These are phyloP conservation scores for Stegodyphus mimosarum DNA, from an alignment of 1,140 invertebrate genomes.

Conservation along the genomic window DNA sequence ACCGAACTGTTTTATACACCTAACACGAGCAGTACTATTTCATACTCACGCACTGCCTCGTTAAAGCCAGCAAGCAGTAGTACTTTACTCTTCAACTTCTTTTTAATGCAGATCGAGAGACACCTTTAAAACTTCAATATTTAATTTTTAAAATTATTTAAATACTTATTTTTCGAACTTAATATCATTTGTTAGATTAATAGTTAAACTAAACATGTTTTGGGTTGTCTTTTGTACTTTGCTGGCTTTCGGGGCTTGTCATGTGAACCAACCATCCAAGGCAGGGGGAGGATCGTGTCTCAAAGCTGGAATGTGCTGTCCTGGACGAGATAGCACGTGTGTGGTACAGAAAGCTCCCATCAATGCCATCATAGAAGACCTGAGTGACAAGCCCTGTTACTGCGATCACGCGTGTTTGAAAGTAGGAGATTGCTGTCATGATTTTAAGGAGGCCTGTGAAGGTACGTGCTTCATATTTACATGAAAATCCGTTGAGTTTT, in stretches of 20 bases:
- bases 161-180: neutral
- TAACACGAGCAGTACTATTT: neutral
- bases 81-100: neutral
- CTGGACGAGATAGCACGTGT: slow-evolving; percentile 85
- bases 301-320: slow-evolving; percentile 66
- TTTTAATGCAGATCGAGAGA: neutral
- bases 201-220: neutral
- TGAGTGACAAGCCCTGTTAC: slow-evolving; percentile 86
- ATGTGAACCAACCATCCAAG: slow-evolving; percentile 26
- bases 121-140: neutral
- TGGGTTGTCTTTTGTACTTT: neutral
- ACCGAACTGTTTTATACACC: slow-evolving; percentile 49
- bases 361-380: slow-evolving; percentile 83
- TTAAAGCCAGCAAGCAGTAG: slow-evolving; percentile 14
- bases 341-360: slow-evolving; percentile 85
- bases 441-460: slow-evolving; percentile 86
- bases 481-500: too few relatives aligned
- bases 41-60: neutral
- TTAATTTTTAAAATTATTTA: neutral
- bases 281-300: slow-evolving; percentile 60
- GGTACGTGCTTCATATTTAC: slow-evolving; percentile 72
- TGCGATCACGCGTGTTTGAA: slow-evolving; percentile 90
- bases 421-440: slow-evolving; percentile 84
- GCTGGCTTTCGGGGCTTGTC: slow-evolving; percentile 48
- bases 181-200: neutral